phyloP scores from a whole-genome alignment of 2,888 invertebrate species.

The Zelleria hepariella region DNA sequence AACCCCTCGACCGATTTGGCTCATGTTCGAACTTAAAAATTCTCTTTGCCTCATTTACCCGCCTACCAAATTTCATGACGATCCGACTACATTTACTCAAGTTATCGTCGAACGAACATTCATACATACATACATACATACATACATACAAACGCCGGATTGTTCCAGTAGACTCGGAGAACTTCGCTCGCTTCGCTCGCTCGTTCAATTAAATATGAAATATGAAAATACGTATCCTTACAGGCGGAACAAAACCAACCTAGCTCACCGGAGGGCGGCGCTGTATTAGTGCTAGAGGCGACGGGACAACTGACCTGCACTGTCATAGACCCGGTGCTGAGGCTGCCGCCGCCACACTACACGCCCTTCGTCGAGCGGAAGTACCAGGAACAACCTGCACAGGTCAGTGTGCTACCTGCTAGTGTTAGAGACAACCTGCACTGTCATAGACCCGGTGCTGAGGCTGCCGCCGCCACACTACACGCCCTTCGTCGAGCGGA shows the following conservation, averaged over 20 bases:
- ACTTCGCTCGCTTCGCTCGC: too few relatives aligned
- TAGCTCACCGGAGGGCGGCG: constrained; percentile 16
- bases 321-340: constrained; percentile 20
- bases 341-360: constrained; percentile 33
- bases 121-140: neutral
- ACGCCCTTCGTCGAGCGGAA: constrained; percentile 27
- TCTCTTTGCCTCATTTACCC: too few relatives aligned
- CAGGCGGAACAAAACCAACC: constrained; percentile 3
- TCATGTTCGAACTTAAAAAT: too few relatives aligned
- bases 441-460: constrained; percentile 22
- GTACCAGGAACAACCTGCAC: constrained; percentile 9
- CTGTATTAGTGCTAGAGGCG: constrained; percentile 47
- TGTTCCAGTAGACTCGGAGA: too few relatives aligned
- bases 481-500: constrained; percentile 29
- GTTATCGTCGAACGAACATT: too few relatives aligned
- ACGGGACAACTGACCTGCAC: constrained; percentile 41
- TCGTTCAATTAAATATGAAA: too few relatives aligned
- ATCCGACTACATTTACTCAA: too few relatives aligned
- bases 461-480: constrained; percentile 32
- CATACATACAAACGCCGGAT: too few relatives aligned
- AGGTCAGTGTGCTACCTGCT: constrained; percentile 14
- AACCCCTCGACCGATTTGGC: too few relatives aligned
- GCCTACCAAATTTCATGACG: too few relatives aligned
- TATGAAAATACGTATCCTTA: too few relatives aligned
- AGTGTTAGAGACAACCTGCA: constrained; percentile 41